A percentile compares a stretch with the other conserved stretches of the same genome.
These are phyloP conservation scores for Dascillus cervinus DNA, from an alignment of 2,888 invertebrate genomes.

Conservation along the genomic window DNA sequence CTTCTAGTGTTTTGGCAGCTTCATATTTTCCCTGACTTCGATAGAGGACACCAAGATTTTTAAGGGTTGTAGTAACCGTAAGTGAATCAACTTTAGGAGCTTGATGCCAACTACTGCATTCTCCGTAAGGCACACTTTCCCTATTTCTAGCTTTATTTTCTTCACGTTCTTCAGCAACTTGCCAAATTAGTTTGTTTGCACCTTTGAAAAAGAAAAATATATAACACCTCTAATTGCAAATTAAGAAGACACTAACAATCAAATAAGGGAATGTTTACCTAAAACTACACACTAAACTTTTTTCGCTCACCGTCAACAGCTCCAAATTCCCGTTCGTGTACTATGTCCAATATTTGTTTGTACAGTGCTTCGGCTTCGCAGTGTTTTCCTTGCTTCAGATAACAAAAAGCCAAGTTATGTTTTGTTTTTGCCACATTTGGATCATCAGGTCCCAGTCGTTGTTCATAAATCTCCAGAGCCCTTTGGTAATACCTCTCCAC, in stretches of 20 bases:
- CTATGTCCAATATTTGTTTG: slow-evolving; percentile 94
- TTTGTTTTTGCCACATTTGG: slow-evolving; percentile 99
- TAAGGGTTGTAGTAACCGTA: slow-evolving; percentile 94
- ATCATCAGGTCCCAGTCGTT: slow-evolving; percentile 92
- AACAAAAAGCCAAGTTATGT: slow-evolving; percentile 98
- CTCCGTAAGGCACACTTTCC: slow-evolving; percentile 84
- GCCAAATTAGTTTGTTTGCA: slow-evolving; percentile 94
- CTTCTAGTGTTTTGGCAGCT: slow-evolving; percentile 97
- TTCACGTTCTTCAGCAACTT: slow-evolving; percentile 97
- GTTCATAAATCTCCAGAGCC: slow-evolving; percentile 96
- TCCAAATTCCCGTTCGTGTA: slow-evolving; percentile 96
- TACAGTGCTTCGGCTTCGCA: slow-evolving; percentile 97
- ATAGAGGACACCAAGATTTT: slow-evolving; percentile 97
- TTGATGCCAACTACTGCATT: slow-evolving; percentile 95
- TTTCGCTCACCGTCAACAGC: slow-evolving; percentile 78
- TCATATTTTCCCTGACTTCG: slow-evolving; percentile 98
- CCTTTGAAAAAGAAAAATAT: slow-evolving; percentile 50
- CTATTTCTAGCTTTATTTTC: slow-evolving; percentile 85
- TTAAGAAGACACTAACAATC: too few species aligned
- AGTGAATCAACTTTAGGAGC: slow-evolving; percentile 97
- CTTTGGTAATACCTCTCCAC: slow-evolving; percentile 96
- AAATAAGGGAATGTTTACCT: neutral
- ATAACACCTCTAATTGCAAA: slow-evolving; percentile 13
- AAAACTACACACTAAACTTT: neutral
- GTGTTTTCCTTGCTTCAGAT: slow-evolving; percentile 95